Base-by-base conservation (phyloP, 2,113 vertebrate genomes). In the Grantiella picta region DNA sequence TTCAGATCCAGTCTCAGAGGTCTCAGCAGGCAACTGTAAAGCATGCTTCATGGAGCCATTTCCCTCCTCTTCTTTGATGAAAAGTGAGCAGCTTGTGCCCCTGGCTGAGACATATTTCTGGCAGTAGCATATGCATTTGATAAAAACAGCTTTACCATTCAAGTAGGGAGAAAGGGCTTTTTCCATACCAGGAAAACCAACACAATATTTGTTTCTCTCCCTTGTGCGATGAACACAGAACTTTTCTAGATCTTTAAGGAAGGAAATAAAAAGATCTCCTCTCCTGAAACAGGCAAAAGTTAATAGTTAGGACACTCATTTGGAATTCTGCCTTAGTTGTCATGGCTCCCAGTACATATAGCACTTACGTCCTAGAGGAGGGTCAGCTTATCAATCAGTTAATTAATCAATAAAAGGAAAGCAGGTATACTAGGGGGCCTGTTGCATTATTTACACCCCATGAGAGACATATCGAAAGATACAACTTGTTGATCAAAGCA, bases 31-130 rank as follows among this genome's bases (percentile, higher is more conserved):
- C 83, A 45, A 88, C 71, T 47, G 64, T 35, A 59, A 75, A 94
- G 71, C 47, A 33, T 90, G n/a, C 23, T 82, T 42, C 77, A 60
- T 5, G 1, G 28, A 94, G 72, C 71, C 56, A n/a, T 75, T 94
- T 91, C 72, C 76, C 79, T 78, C 64, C 86, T 64, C 38, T 78
- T 6, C 92, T 95, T 89, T 93, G 91, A 94, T 91, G 80, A 83
- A 85, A 80, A 93, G 54, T 35, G 52, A 97, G 88, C 68, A 83
- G 79, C 82, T 50, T 36, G 38, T 84, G 80, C 64, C 76, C 66
- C 86, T 5, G 6, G 68, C 86, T 94, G 94, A 86, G 91, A 81
- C 56, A 53, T 83, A 60, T 56, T 95, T 90, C 91, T 90, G 72
- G 64, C 60, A 90, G 82, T 15, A 96, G 52, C 88, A 89, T 42